Base-by-base conservation (phyloP, 2,888 invertebrate species). In the Seladonia tumulorum region DNA sequence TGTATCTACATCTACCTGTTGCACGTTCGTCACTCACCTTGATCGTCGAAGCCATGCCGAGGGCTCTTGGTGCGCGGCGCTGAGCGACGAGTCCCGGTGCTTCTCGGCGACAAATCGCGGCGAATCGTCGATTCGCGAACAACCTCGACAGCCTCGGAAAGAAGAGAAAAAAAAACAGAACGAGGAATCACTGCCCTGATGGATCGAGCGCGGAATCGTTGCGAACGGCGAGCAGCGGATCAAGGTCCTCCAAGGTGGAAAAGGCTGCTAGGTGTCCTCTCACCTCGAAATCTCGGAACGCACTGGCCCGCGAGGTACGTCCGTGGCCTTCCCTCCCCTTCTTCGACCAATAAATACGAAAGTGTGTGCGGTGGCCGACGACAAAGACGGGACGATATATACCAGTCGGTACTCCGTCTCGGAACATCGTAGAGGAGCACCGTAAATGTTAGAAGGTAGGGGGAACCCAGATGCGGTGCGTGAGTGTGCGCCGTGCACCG, bases 201-300 rank as follows among this genome's bases (percentile, higher is more conserved):
- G 25, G 14, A 25, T 60, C 60, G 60, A 60, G 14, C 60, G 5
- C 63, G 60, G 10, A 29, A 25, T 60, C 25, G 25, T 60, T n/a
- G 60, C 25, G 14, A 63, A 16, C 29, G 16, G 63, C 16, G 14
- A 53, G 22, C 53, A 5, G 53, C 53, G 5, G 35, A 14, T 14
- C 22, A n/a, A 47, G 29, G 45, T 25, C 29, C 25, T 25, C n/a
- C 3, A n/a, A 57, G 10, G n/a, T 68, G 45, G 42, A 68, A 49
- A n/a, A 42, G 35, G 8, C 14, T 22, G 35, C 7, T 75, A 72
- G 60, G 63, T 81, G 75, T 89, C 92, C 92, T 93, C 86, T 90
- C 93, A 76, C 92, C 83, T 84, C 88, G 91, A 93, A 93, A 93
- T 92, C 94, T 90, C 91, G 86, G 85, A 88, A 93, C 91, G 88